Conservation (phyloP, 2,113 vertebrate genomes). For the Chaenocephalus aceratus region DNA sequence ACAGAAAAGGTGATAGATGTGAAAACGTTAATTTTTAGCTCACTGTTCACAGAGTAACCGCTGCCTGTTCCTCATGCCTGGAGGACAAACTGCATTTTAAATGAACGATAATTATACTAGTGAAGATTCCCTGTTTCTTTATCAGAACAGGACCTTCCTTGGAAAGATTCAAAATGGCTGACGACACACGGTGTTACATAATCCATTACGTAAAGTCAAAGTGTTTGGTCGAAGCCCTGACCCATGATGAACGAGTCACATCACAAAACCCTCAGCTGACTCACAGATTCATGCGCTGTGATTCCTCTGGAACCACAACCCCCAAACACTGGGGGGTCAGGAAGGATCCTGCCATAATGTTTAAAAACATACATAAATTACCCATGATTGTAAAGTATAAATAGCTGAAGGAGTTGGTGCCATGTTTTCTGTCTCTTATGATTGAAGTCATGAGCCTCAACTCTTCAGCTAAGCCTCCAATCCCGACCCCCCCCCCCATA, state of each 20-base stretch:
- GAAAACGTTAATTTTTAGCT: constrained; percentile 9
- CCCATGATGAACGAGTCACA: constrained; percentile 42
- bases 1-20: background rate
- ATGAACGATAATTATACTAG: background rate
- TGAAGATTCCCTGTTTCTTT: background rate
- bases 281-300: constrained; percentile 31
- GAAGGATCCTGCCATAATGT: background rate
- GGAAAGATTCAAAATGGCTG: constrained; percentile 37
- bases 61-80: background rate
- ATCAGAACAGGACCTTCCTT: background rate
- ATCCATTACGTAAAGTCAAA: constrained; percentile 58
- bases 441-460: constrained; percentile 24
- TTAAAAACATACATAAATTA: background rate
- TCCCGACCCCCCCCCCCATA: background rate
- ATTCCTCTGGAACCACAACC: constrained; percentile 12
- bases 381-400: constrained; percentile 5
- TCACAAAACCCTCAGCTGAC: constrained; percentile 41
- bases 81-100: background rate
- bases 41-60: background rate
- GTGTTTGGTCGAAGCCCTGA: constrained; percentile 34
- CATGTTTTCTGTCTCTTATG: constrained; percentile 13
- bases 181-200: constrained; percentile 51
- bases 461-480: constrained; percentile 21
- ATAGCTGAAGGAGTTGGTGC: constrained; percentile 2
- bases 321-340: background rate